A percentile compares a stretch with the other conserved stretches of the same genome.
Conservation (phyloP, 2,888 invertebrate species). For the Tromatobia lineatoria region DNA sequence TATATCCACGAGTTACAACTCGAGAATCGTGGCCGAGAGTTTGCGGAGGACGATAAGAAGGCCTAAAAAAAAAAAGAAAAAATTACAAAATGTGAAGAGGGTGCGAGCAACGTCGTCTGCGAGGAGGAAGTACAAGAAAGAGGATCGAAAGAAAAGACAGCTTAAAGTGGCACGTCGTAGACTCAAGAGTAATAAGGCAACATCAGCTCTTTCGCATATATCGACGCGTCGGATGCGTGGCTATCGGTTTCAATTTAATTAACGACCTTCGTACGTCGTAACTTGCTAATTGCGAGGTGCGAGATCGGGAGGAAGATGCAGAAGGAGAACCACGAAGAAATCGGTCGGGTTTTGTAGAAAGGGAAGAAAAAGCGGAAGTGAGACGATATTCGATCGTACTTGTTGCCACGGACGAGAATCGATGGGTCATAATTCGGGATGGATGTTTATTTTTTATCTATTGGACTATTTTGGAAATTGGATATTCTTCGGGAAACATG, state of each 20-base stretch:
- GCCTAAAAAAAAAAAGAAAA: slow-evolving; percentile 16
- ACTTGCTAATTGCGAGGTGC: slow-evolving; percentile 81
- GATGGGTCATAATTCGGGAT: background rate
- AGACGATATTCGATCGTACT: slow-evolving; percentile 77
- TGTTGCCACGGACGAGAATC: slow-evolving; percentile 52
- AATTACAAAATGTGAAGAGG: slow-evolving; percentile 2
- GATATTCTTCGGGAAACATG: background rate
- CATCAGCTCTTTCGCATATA: slow-evolving; percentile 56
- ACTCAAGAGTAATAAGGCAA: slow-evolving; percentile 77
- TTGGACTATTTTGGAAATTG: background rate
- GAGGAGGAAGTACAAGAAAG: slow-evolving; percentile 8
- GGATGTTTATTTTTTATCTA: background rate
- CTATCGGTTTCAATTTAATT: slow-evolving; percentile 82
- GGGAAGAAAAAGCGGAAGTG: slow-evolving; percentile 67
- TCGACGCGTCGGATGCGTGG: slow-evolving; percentile 47
- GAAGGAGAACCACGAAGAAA: slow-evolving; percentile 59
- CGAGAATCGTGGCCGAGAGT: slow-evolving; percentile 31
- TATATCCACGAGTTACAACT: slow-evolving; percentile 70
- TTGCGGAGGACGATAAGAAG: slow-evolving; percentile 40
- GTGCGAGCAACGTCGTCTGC: background rate
- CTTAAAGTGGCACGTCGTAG: slow-evolving; percentile 48
- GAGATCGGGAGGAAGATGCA: slow-evolving; percentile 62
- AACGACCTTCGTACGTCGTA: slow-evolving; percentile 80
- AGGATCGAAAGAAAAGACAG: slow-evolving; percentile 21
- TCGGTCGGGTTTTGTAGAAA: slow-evolving; percentile 65